Evolutionary conservation across 2,888 invertebrate species (phyloP).

Genomic region (Hydrotaea diabolus): DNA sequence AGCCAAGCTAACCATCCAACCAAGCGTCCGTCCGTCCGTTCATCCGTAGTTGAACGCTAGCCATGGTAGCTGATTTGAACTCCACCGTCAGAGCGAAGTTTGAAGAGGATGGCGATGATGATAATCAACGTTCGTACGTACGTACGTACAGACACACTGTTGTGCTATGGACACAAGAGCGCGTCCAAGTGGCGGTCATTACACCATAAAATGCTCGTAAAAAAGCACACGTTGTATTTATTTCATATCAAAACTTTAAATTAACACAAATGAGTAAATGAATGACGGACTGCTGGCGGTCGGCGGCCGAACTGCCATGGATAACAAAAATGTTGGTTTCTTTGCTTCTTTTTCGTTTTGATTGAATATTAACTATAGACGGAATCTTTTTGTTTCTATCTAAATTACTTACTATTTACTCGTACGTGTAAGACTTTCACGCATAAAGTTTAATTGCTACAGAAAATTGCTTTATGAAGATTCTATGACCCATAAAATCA

Average conservation of each 20-base stretch:
- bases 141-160: not conserved
- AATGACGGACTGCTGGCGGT: too few species aligned
- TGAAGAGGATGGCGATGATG: not conserved
- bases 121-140: not conserved
- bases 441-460: conserved; percentile 44
- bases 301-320: not conserved
- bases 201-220: conserved; percentile 17
- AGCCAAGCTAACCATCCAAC: not conserved
- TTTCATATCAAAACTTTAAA: conserved; percentile 16
- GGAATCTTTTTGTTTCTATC: not conserved
- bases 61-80: not conserved
- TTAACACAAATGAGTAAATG: conserved; percentile 24
- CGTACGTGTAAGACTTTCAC: conserved; percentile 39
- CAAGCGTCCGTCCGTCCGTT: too few species aligned
- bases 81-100: not conserved
- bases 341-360: not conserved
- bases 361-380: not conserved
- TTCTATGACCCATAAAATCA: conserved; percentile 4
- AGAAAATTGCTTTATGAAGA: conserved; percentile 13
- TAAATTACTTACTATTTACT: not conserved
- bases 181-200: conserved; percentile 13
- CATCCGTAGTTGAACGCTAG: too few species aligned
- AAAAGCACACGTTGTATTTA: not conserved
- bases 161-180: too few species aligned
- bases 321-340: not conserved